These are phyloP conservation scores for Echinometra lucunter DNA, from an alignment of 53 echinoderm and acorn worm species.

Conservation along the genomic window DNA sequence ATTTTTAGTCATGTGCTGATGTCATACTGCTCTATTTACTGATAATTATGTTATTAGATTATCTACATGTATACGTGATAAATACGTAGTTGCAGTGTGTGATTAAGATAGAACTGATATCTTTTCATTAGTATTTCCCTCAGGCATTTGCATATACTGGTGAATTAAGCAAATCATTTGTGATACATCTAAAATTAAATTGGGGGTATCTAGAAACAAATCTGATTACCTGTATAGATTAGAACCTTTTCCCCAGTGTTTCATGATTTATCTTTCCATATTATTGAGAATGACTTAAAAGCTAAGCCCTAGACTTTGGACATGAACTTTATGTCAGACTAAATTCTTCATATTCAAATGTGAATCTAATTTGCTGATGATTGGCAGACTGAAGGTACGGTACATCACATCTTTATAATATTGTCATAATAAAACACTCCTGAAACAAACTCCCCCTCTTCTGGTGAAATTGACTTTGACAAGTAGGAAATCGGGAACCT, in stretches of 20 bases:
- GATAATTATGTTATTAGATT: too few relatives aligned
- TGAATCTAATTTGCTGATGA: background rate
- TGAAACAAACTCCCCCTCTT: background rate
- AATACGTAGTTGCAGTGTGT: too few relatives aligned
- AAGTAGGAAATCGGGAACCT: background rate
- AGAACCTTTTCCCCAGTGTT: background rate
- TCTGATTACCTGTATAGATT: background rate
- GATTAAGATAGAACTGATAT: background rate
- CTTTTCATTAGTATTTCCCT: background rate
- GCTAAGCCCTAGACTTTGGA: background rate
- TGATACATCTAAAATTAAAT: background rate
- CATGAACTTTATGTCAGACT: background rate
- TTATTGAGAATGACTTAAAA: background rate
- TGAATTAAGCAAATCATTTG: background rate
- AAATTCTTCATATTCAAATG: background rate
- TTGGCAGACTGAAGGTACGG: background rate
- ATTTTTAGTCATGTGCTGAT: background rate
- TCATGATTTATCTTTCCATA: background rate
- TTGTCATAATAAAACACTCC: background rate
- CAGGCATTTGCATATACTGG: background rate
- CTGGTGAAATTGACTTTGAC: constrained; percentile 4
- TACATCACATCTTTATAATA: background rate
- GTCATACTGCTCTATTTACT: background rate
- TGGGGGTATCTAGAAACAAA: background rate
- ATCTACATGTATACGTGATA: too few relatives aligned